Evolutionary conservation across 2,888 invertebrate genomes (phyloP).

Genomic region (Philonicus albiceps): DNA sequence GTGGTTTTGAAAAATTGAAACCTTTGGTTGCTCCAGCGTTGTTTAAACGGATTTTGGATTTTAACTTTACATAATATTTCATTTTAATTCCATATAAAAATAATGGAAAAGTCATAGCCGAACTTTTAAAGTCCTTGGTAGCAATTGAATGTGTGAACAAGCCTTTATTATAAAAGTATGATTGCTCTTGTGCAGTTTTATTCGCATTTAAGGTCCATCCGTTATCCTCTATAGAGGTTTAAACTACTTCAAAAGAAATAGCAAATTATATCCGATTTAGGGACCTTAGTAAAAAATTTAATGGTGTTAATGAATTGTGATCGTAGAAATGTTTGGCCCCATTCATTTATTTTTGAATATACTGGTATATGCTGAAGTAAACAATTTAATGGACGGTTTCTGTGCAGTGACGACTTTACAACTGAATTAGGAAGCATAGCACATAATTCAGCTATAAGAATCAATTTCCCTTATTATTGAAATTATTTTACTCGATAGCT

Average conservation of each 20-base stretch:
- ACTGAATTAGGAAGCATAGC: background rate
- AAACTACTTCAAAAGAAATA: background rate
- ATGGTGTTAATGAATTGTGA: background rate
- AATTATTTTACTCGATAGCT: too few species aligned
- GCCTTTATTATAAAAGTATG: background rate
- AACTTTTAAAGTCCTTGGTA: background rate
- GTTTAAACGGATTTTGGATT: background rate
- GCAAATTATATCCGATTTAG: background rate
- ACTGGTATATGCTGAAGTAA: background rate
- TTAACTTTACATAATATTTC: background rate
- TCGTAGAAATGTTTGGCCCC: background rate
- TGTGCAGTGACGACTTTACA: background rate
- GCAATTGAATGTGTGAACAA: background rate
- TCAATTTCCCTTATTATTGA: too few species aligned
- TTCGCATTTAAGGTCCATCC: background rate
- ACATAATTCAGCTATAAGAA: too few species aligned
- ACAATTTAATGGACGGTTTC: background rate
- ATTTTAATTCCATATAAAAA: background rate
- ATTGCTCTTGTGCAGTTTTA: background rate
- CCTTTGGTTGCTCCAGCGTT: background rate
- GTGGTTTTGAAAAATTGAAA: background rate
- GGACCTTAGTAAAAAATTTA: background rate
- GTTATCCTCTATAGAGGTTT: background rate
- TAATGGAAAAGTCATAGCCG: background rate
- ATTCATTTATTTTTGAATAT: background rate